Conservation (phyloP, 2,797 vertebrate genomes). For the Coranthus polyacanthus region DNA sequence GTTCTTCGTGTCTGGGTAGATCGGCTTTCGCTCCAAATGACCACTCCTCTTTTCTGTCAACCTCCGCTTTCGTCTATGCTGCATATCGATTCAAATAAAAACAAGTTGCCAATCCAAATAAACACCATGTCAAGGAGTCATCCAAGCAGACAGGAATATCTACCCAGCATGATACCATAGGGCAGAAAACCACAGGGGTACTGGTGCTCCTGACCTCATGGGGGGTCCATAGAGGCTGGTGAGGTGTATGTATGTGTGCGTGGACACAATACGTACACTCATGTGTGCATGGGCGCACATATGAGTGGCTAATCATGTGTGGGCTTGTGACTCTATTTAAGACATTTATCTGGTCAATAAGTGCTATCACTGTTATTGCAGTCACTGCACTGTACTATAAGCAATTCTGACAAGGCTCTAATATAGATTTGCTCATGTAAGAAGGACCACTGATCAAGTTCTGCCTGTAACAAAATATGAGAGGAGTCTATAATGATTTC, state of each 20-base stretch:
- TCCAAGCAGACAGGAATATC: constrained; percentile 86
- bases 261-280: constrained; percentile 53
- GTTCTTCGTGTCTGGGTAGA: constrained; percentile 62
- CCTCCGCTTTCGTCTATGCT: constrained; percentile 44
- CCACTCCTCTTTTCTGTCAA: constrained; percentile 64
- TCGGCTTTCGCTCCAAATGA: constrained; percentile 31
- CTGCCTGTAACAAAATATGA: constrained; percentile 28
- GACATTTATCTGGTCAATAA: constrained; percentile 81
- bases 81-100: constrained; percentile 85
- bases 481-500: constrained; percentile 6
- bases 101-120: constrained; percentile 90
- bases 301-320: constrained; percentile 77
- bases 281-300: constrained; percentile 73
- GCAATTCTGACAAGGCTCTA: constrained; percentile 49
- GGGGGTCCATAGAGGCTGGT: constrained; percentile 65
- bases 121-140: constrained; percentile 88
- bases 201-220: constrained; percentile 75
- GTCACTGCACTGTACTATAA: constrained; percentile 47
- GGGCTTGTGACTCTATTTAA: constrained; percentile 67
- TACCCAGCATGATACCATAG: constrained; percentile 85
- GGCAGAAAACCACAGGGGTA: constrained; percentile 73
- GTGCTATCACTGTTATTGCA: constrained; percentile 62
- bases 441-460: constrained; percentile 41
- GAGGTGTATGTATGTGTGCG: constrained; percentile 59
- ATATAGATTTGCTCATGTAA: constrained; percentile 56